A percentile compares a stretch with the other conserved stretches of the same genome.
Evolutionary conservation across 2,888 invertebrate species (phyloP).

Genomic region (Caenorhabditis macrosperma): DNA sequence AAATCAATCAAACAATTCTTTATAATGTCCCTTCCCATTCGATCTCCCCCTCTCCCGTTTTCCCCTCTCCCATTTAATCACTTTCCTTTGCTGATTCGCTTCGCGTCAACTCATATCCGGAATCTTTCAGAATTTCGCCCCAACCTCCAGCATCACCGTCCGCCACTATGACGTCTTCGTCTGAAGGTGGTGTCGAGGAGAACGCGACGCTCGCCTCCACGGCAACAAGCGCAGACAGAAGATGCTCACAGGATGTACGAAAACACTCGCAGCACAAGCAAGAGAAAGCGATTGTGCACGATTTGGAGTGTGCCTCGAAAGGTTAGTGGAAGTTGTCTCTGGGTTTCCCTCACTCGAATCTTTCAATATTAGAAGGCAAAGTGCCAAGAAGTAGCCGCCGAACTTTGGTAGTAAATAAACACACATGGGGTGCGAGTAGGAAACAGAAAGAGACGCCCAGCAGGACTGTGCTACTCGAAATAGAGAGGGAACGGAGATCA

Average conservation of each 20-base stretch:
- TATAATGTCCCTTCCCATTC: constrained; percentile 7
- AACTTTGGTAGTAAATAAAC: not conserved
- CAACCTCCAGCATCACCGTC: constrained; percentile 42
- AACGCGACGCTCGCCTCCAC: constrained; percentile 6
- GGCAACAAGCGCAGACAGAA: constrained; percentile 20
- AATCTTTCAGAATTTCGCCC: constrained; percentile 47
- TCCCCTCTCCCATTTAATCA: not conserved
- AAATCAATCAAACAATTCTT: constrained; percentile 49
- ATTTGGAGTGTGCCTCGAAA: constrained; percentile 64
- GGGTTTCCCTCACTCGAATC: not conserved
- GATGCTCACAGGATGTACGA: constrained; percentile 45
- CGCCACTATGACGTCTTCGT: constrained; percentile 44
- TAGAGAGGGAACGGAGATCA: constrained; percentile 6
- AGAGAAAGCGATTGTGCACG: constrained; percentile 62
- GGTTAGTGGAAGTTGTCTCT: constrained; percentile 24
- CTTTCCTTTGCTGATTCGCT: not conserved
- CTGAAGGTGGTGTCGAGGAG: constrained; percentile 33
- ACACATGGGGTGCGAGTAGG: not conserved
- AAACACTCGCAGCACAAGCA: constrained; percentile 61
- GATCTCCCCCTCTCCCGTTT: not conserved
- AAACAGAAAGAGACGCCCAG: constrained; percentile 1
- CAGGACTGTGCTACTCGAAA: not conserved
- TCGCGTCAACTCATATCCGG: not conserved
- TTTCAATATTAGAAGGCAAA: not conserved
- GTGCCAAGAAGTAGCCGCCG: not conserved